Evolutionary conservation across 2,888 invertebrate genomes (phyloP), one percentile per base, ranked within the genome.

Genomic region (Melolontha melolontha): DNA sequence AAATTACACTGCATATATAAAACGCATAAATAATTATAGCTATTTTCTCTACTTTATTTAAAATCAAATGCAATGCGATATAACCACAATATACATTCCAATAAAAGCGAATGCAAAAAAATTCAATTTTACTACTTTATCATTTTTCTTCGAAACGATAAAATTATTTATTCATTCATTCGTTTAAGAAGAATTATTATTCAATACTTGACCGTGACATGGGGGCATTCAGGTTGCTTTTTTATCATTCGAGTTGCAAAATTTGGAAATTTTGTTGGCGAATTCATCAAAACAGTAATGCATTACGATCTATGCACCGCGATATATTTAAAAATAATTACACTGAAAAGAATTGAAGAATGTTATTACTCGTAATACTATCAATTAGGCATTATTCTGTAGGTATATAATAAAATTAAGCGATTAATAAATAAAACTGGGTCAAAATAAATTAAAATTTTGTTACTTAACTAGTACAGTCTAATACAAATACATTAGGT

Each of bases 121-220:
- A 5, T 34, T 44, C 2, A 44, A 16, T 59, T 54, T 39, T 54
- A 39, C 14, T 54, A 11, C 39, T 16, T 14, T 39, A 34, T 34
- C 54, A 54, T 34, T 54, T 54, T 40, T 34, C 34, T 16, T 39
- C 16, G 17, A 34, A 54, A 39, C 14, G 54, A 39, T 40, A 54
- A 34, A 40, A 54, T 39, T 54, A 40, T 54, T 54, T 54, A 54
- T 54, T 40, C 16, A 40, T 39, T 27, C 34, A 39, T 14, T 54
- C 8, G 6, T 54, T 14, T n/a, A 40, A 12, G 40, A 16, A 10
- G 34, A 34, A 34, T 34, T 34, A 39, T 54, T 16, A 40, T 54
- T 16, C 39, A 40, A 54, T 54, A n/a, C 17, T 16, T 54, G 54
- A 34, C 54, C 54, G 39, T 54, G 54, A 54, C 54, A 54, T 11